Evolutionary conservation across 2,797 vertebrate species (phyloP), one percentile per base, ranked within the genome.

Genomic region (Yasuhikotakia modesta): DNA sequence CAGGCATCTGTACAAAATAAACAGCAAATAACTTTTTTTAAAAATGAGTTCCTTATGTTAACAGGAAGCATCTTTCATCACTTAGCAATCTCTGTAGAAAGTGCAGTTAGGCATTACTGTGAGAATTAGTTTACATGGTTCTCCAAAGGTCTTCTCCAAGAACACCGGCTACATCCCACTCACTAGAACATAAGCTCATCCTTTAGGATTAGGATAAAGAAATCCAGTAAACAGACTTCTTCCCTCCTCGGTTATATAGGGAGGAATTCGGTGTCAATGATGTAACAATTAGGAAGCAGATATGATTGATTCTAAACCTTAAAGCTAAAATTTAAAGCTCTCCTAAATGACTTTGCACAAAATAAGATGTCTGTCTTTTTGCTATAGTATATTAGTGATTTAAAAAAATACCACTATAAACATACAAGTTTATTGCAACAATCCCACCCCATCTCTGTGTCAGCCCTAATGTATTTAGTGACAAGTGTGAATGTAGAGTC

Each of bases 21-120:
- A n/a, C 0, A 13, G 17, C n/a, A n/a, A n/a, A n/a, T n/a, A n/a
- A n/a, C n/a, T n/a, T n/a, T n/a, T 65, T 53, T 22, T 21, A 55
- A 55, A 1, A 21, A 45, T 32, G 4, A 30, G 11, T 16, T 13
- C 17, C 61, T 70, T 78, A 27, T 63, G 45, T 43, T 52, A 39
- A 39, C 12, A 58, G 35, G 66, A 69, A 69, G 65, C 13, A 30
- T 11, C 48, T 74, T 78, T 70, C 73, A 55, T 67, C 22, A 69
- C 63, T 72, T 48, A 16, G 39, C 21, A 79, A 79, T 66, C 43
- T 78, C 35, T 35, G 13, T 63, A 43, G 10, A 64, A 16, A 70
- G 45, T 70, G 22, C 66, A 50, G 68, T 68, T 68, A n/a, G n/a
- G 55, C 14, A 43, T 52, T 50, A 53, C 8, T 53, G n/a, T 24